Base-by-base conservation (phyloP, 2,888 invertebrate genomes). In the Aphidius colemani region DNA sequence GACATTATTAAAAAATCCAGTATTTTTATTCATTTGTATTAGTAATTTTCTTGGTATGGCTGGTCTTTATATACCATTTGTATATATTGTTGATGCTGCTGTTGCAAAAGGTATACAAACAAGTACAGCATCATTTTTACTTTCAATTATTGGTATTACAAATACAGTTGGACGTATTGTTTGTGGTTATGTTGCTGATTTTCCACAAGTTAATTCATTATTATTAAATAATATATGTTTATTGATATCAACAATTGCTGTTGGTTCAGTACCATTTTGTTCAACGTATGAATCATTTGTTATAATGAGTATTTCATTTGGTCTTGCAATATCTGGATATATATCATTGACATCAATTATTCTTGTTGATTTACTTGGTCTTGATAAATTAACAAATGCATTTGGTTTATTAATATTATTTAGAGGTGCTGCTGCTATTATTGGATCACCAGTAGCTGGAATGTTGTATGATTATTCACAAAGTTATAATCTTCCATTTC, bases 281-380 rank as follows among this genome's bases (percentile, higher is more conserved):
- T 83, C 85, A 67, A 86, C 89, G 2, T 96, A 93, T 76, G 84
- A 86, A 7, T 85, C 91, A 60, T 94, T 94, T 77, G 89, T 95
- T 58, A 84, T 88, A 3, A 91, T 95, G 83, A 89, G 95, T 46
- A 86, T 95, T 70, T 91, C 94, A 76, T 98, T 97, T 81, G 98
- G 97, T 67, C 85, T 97, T 70, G 95, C 95, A 75, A 91, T 95
- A 95, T 95, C 98, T 68, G 97, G 97, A 67, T 98, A 96, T 85
- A 97, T 99, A 78, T 97, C 98, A 8, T 86, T 99, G 65, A 98
- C 98, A 50, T 98, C 98, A 57, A 98, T 98, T 79, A 96, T 98
- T 78, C 87, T 99, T 68, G 97, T 98, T 72, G 98, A 99, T 83
- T 86, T 98, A 46, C 87, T 99, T 56, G 98, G 98, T 2, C 85